Percentiles rank a stretch among this genome's conserved stretches.
Conservation (phyloP, 2,797 vertebrate genomes). For the Alca torda region DNA sequence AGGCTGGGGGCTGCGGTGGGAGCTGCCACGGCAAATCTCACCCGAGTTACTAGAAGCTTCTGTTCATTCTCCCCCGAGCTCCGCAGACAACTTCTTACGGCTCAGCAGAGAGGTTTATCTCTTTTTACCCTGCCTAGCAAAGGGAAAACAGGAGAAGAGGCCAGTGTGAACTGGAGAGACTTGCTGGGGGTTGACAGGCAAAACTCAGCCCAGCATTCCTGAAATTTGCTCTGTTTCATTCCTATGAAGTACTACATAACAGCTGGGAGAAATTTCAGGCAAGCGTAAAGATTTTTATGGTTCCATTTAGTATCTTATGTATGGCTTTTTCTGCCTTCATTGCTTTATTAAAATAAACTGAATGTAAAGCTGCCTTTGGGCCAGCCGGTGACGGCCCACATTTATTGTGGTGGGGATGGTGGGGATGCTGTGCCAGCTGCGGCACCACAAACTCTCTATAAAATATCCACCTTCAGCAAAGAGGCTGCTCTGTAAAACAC, state of each 20-base stretch:
- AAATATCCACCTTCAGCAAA: neutral
- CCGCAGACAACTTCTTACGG: rapidly evolving
- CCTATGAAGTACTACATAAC: rapidly evolving
- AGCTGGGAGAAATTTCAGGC: neutral
- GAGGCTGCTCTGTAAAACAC: neutral
- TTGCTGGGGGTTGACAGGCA: neutral
- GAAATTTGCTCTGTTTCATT: neutral
- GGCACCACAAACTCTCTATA: rapidly evolving
- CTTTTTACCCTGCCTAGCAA: rapidly evolving
- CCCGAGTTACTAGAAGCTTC: neutral
- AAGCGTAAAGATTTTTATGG: neutral
- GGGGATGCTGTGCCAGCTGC: neutral
- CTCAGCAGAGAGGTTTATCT: neutral
- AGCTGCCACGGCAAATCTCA: neutral
- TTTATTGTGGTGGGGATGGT: neutral
- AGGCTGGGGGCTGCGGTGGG: neutral
- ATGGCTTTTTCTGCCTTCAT: neutral
- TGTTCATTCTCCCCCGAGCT: neutral
- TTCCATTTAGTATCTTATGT: neutral
- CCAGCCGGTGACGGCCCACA: rapidly evolving
- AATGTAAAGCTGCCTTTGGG: neutral
- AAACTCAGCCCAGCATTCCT: neutral
- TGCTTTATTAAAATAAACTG: neutral
- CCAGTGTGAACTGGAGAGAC: neutral
- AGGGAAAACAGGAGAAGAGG: rapidly evolving